phyloP scores from a whole-genome alignment of 2,113 vertebrate species.

The Limanda limanda region DNA sequence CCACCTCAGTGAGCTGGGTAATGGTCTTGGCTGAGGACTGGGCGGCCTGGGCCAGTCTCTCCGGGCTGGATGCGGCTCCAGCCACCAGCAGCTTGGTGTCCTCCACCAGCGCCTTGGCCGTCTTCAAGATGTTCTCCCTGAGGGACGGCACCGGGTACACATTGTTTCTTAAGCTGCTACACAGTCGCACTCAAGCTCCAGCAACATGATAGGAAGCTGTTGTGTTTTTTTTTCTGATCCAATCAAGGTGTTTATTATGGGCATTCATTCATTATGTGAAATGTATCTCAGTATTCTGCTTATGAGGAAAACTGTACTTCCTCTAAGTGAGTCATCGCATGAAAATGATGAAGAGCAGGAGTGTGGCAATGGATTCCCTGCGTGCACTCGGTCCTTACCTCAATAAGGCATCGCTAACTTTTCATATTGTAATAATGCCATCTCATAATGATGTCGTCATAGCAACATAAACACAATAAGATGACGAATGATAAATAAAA shows the following conservation, averaged over 20 bases:
- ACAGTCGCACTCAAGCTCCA: slow-evolving; percentile 26
- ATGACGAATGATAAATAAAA: too few relatives aligned
- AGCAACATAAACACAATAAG: too few relatives aligned
- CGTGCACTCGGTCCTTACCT: too few relatives aligned
- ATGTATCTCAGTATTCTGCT: background rate
- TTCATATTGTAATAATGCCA: too few relatives aligned
- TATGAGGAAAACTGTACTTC: slow-evolving; percentile 16
- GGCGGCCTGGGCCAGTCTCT: slow-evolving; percentile 95
- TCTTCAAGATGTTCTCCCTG: slow-evolving; percentile 99
- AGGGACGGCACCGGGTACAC: slow-evolving; percentile 26
- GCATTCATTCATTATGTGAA: slow-evolving; percentile 26
- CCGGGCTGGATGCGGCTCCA: slow-evolving; percentile 95
- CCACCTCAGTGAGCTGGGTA: slow-evolving; percentile 96
- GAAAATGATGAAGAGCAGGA: too few relatives aligned
- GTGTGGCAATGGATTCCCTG: too few relatives aligned
- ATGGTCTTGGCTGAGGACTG: slow-evolving; percentile 97
- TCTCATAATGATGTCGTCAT: too few relatives aligned
- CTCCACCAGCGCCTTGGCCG: slow-evolving; percentile 97
- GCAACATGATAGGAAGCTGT: slow-evolving; percentile 37
- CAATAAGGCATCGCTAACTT: too few relatives aligned
- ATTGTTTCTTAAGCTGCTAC: slow-evolving; percentile 56
- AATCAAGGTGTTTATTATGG: too few relatives aligned
- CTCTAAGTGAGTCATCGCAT: too few relatives aligned
- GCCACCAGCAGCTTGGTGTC: slow-evolving; percentile 97
- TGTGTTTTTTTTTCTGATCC: slow-evolving; percentile 2